Evolutionary conservation across 30 jellyfish, hydroid and myxozoan species (phyloP).

Genomic region (Sanderia malayensis): DNA sequence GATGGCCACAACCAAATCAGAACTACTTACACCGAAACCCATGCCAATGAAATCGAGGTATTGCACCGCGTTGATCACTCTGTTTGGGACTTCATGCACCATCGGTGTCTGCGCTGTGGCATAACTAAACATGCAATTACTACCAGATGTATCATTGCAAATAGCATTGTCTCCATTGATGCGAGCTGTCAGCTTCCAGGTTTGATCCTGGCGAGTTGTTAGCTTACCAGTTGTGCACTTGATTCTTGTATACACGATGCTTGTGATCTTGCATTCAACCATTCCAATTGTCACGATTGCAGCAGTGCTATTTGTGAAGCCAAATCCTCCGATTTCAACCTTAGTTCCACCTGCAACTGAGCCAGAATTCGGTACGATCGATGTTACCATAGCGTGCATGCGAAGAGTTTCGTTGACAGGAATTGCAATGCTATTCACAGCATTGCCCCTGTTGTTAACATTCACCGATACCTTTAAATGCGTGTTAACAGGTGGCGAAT

Average conservation of each 20-base stretch:
- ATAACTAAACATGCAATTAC: slow-evolving; percentile 34
- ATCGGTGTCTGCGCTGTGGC: slow-evolving; percentile 19
- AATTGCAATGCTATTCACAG: slow-evolving; percentile 35
- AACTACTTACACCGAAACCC: slow-evolving; percentile 48
- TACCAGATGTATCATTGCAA: slow-evolving; percentile 26
- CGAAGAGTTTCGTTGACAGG: slow-evolving; percentile 44
- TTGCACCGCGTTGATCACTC: slow-evolving; percentile 21
- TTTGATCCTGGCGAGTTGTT: not conserved
- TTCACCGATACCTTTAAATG: slow-evolving; percentile 43
- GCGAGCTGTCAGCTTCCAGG: slow-evolving; percentile 16
- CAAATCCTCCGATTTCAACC: slow-evolving; percentile 62
- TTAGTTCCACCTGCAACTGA: slow-evolving; percentile 87
- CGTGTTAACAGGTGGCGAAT: slow-evolving; percentile 63
- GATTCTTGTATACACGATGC: slow-evolving; percentile 36
- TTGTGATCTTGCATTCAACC: slow-evolving; percentile 40
- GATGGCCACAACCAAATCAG: slow-evolving; percentile 32
- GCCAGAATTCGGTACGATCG: slow-evolving; percentile 64
- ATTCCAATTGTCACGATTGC: slow-evolving; percentile 41
- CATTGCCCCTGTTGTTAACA: slow-evolving; percentile 70
- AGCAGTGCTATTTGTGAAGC: slow-evolving; percentile 44
- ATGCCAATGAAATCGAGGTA: slow-evolving; percentile 33
- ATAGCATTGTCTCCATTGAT: slow-evolving; percentile 30
- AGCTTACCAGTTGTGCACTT: slow-evolving; percentile 55
- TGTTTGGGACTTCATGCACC: slow-evolving; percentile 34
- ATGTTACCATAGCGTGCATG: slow-evolving; percentile 35